Conservation (phyloP, 2,113 vertebrate species). For the Geococcyx californianus region DNA sequence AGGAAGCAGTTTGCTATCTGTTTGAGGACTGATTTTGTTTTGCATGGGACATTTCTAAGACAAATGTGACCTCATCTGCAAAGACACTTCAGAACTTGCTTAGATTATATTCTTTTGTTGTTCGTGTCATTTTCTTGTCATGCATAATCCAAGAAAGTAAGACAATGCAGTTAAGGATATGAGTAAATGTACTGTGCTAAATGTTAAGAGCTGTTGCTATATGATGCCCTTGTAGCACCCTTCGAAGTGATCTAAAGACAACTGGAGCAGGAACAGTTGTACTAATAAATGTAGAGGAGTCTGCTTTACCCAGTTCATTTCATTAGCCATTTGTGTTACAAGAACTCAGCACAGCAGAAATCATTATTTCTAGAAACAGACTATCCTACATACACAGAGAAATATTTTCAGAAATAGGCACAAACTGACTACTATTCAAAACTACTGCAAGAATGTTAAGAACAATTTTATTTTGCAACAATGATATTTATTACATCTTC, state of each 20-base stretch:
- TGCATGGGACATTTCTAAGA: not conserved
- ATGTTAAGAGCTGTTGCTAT: not conserved
- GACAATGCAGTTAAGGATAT: not conserved
- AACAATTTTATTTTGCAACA: not conserved
- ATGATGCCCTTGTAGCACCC: not conserved
- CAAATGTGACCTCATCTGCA: not conserved
- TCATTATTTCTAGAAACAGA: not conserved
- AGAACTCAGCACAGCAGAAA: not conserved
- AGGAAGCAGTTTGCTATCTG: not conserved
- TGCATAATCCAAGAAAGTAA: not conserved
- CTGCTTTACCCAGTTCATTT: not conserved
- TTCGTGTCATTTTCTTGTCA: not conserved
- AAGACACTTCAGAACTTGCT: not conserved
- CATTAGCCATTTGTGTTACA: not conserved
- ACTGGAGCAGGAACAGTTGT: not conserved
- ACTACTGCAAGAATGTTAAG: not conserved
- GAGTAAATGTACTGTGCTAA: not conserved
- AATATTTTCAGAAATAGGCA: not conserved
- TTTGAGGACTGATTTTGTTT: not conserved
- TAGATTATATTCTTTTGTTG: not conserved
- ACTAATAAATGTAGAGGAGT: not conserved
- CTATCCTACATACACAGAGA: not conserved
- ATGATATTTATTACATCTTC: not conserved
- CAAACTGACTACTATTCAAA: not conserved
- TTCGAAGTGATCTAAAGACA: not conserved